Conservation (phyloP, 1,140 invertebrate species). For the Brachionus plicatilis region DNA sequence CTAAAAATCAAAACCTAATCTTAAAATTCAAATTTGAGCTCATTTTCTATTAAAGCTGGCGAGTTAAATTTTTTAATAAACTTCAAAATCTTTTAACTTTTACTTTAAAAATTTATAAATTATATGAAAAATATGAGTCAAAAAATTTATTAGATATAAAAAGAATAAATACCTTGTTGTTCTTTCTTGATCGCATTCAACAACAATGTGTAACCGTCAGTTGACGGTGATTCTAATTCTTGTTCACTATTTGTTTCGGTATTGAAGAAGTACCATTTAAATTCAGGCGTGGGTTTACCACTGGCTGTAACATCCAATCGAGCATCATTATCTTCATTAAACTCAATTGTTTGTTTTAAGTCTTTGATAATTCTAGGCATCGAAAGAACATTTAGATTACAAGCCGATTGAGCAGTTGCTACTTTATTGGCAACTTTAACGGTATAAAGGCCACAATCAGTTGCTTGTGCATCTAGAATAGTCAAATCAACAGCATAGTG, state of each 20-base stretch:
- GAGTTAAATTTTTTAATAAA: no score
- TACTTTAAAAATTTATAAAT: no score
- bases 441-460: conserved; percentile 27
- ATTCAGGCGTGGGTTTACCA: conserved; percentile 31
- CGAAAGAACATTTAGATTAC: not conserved
- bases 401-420: not conserved
- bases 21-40: no score
- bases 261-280: conserved; percentile 36
- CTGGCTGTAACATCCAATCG: not conserved
- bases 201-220: not conserved
- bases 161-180: not conserved
- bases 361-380: conserved; percentile 22
- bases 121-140: not conserved
- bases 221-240: not conserved
- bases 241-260: conserved; percentile 25
- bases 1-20: no score
- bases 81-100: no score
- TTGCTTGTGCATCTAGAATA: not conserved
- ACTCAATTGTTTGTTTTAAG: not conserved
- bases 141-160: not conserved
- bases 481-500: not conserved
- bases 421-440: conserved; percentile 36
- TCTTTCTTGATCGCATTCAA: conserved; percentile 9
- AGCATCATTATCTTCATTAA: not conserved
- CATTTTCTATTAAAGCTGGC: no score